These are phyloP conservation scores for Metallyticus violacea DNA, from an alignment of 2,888 invertebrate species.

Conservation along the genomic window DNA sequence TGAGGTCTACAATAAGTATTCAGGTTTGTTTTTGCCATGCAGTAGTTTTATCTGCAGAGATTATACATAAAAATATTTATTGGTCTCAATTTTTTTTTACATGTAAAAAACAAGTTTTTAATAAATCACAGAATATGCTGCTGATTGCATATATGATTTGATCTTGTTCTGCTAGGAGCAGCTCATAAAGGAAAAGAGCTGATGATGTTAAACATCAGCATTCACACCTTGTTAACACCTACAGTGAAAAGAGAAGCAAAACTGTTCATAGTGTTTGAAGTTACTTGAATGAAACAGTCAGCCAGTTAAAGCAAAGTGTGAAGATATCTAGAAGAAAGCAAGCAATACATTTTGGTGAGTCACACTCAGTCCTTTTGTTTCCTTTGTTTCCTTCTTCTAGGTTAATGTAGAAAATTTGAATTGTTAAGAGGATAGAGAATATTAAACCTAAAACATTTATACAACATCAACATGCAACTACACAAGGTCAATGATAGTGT, in stretches of 20 bases:
- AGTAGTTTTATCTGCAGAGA: too few relatives aligned
- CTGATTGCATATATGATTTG: background rate
- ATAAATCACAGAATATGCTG: background rate
- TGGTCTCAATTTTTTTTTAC: background rate
- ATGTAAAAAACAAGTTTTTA: background rate
- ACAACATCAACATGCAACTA: too few relatives aligned
- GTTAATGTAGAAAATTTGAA: too few relatives aligned
- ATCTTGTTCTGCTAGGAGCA: background rate
- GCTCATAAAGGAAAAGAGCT: background rate
- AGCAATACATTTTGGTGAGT: background rate
- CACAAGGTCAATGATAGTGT: too few relatives aligned
- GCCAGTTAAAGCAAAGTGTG: background rate
- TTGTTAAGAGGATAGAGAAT: too few relatives aligned
- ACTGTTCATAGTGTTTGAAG: background rate
- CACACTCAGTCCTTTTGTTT: background rate
- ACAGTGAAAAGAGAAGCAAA: background rate
- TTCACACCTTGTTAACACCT: background rate
- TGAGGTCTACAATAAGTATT: too few relatives aligned
- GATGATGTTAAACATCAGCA: background rate
- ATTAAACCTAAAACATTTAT: too few relatives aligned
- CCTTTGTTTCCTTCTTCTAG: background rate
- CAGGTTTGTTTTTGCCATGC: background rate
- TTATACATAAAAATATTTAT: background rate
- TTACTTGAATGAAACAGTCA: too few relatives aligned
- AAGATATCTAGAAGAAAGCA: background rate